Percentiles rank a stretch among this genome's conserved stretches.
phyloP scores from a whole-genome alignment of 2,113 vertebrate species.

The Lichenostomus cassidix region DNA sequence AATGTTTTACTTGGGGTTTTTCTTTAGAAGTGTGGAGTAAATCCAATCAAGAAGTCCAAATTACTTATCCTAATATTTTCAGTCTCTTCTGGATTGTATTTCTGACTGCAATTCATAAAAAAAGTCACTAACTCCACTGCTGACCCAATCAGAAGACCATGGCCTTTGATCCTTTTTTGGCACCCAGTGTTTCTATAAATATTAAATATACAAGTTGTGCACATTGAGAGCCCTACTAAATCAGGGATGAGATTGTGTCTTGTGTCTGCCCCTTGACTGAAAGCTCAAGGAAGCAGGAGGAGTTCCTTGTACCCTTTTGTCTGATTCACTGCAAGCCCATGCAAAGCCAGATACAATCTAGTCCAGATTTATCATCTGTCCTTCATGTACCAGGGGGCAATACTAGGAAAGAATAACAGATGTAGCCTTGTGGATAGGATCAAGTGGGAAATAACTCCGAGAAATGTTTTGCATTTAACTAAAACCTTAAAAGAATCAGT shows the following conservation, averaged over 20 bases:
- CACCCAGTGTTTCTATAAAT: background rate
- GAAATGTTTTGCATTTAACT: constrained; percentile 30
- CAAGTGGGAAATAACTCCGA: constrained; percentile 32
- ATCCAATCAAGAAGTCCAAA: background rate
- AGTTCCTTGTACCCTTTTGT: background rate
- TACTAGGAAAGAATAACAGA: background rate
- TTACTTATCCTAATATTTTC: background rate
- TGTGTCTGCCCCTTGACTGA: background rate
- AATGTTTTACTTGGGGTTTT: background rate
- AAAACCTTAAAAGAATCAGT: background rate
- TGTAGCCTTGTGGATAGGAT: constrained; percentile 15
- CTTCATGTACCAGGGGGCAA: constrained; percentile 13
- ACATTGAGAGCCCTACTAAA: background rate
- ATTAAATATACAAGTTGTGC: background rate
- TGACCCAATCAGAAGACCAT: background rate
- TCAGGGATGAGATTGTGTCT: background rate
- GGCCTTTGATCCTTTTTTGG: background rate
- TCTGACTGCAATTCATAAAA: background rate
- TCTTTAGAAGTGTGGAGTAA: background rate
- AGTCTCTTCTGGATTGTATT: background rate
- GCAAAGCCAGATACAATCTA: background rate
- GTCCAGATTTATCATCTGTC: constrained; percentile 23
- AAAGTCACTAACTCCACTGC: background rate
- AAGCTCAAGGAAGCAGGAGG: background rate
- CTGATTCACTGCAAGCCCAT: background rate